Evolutionary conservation across 2,113 vertebrate species (phyloP), one percentile per base, ranked within the genome.

Genomic region (Poeciliopsis prolifica): DNA sequence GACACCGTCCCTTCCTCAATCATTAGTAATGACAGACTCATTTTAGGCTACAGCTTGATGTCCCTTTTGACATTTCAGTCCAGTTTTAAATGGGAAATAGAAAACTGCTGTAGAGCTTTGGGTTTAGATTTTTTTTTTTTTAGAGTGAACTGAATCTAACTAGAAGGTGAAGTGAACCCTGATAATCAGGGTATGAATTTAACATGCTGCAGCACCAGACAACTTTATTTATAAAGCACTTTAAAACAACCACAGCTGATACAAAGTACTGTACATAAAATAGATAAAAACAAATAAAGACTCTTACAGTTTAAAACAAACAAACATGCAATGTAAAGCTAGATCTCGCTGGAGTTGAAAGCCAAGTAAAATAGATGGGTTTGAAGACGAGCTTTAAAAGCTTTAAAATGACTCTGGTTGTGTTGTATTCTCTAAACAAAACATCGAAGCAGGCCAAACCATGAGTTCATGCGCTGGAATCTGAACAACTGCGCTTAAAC

Each of bases 1-100:
- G 77, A 75, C 75, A 67, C 63, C 67, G 85, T 79, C 79, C 88
- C 75, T 26, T 80, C 71, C 75, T 91, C 90, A 93, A 92, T 88
- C 86, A 93, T 92, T 89, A 89, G 84, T n/a, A 70, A 78, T 70
- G 29, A 86, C 66, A 70, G 68, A 44, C 65, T 72, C 42, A 40
- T 74, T 89, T 77, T 37, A 44, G 61, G 73, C 40, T 54, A 73
- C 30, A 3, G 0, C 75, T 82, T 67, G 60, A 63, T 65, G 37
- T 54, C 5, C 10, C 37, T 31, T 13, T 63, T 14, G 11, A 65
- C 31, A 40, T 17, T 3, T 22, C 63, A 19, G 3, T 65, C 37
- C 29, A 63, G 64, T 77, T 70, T 54, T 66, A 82, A 70, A 51
- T 58, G 40, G 77, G 77, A 13, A 65, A 58, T 68, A 51, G 68